Percentiles rank a stretch among this genome's conserved stretches.
phyloP scores from a whole-genome alignment of 2,888 invertebrate species.

The Epinotia brunnichana region DNA sequence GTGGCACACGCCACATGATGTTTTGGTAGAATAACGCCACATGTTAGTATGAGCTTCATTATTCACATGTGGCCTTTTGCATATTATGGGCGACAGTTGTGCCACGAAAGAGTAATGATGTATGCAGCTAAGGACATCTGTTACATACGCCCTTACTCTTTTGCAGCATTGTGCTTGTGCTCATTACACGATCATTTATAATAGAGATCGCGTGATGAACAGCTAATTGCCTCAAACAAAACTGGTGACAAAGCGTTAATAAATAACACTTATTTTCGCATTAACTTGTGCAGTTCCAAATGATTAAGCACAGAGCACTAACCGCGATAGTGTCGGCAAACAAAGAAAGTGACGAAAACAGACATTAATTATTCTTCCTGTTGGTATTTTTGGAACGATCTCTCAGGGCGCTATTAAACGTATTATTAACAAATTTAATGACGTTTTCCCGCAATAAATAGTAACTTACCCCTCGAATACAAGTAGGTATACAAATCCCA shows the following conservation, averaged over 20 bases:
- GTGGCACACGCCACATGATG: constrained; percentile 8
- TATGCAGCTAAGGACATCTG: not conserved
- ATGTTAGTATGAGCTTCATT: constrained; percentile 3
- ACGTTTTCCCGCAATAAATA: not conserved
- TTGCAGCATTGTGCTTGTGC: constrained; percentile 3
- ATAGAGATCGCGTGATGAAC: constrained; percentile 48
- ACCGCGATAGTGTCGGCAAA: not conserved
- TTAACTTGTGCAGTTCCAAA: constrained; percentile 26
- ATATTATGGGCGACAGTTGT: not conserved
- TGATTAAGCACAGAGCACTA: constrained; percentile 8
- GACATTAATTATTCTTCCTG: constrained; percentile 21
- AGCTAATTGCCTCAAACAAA: constrained; percentile 44
- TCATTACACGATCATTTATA: constrained; percentile 45
- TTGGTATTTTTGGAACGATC: constrained; percentile 7
- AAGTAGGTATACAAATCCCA: constrained; percentile 12
- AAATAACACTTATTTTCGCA: constrained; percentile 34
- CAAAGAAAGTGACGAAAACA: constrained; percentile 15
- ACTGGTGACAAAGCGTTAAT: constrained; percentile 47
- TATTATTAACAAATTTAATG: constrained; percentile 18
- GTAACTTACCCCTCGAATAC: not conserved
- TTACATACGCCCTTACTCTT: constrained; percentile 10
- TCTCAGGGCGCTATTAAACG: not conserved
- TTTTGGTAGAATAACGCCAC: constrained; percentile 1
- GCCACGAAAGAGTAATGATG: not conserved
- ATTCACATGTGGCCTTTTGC: constrained; percentile 19